Percentiles rank a stretch among this genome's conserved stretches.
These are phyloP conservation scores for Pandion haliaetus DNA, from an alignment of 2,113 vertebrate genomes.

Conservation along the genomic window DNA sequence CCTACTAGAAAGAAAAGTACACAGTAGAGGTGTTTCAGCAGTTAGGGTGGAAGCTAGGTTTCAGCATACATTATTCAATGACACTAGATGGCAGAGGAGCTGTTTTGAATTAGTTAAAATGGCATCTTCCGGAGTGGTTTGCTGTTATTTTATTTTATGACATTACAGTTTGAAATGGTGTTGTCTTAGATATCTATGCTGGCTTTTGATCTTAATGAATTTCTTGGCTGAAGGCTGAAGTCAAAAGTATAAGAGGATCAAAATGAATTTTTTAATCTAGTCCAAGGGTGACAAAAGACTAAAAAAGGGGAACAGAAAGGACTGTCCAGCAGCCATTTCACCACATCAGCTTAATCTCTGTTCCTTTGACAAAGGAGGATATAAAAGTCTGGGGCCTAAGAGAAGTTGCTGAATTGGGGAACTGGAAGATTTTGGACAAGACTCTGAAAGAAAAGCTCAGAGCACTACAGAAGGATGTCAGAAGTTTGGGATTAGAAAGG, in stretches of 20 bases:
- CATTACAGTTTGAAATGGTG: not conserved
- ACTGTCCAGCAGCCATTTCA: not conserved
- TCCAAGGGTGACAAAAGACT: not conserved
- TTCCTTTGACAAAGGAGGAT: not conserved
- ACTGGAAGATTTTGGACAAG: not conserved
- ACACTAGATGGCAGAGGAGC: conserved; percentile 60
- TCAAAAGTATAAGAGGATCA: not conserved
- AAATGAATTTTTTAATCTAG: not conserved
- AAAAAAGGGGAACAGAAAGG: not conserved
- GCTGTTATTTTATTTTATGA: not conserved
- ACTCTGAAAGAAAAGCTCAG: not conserved
- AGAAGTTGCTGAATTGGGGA: not conserved
- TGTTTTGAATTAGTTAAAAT: not conserved
- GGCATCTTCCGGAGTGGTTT: not conserved
- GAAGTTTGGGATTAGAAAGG: not conserved
- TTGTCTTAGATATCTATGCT: not conserved
- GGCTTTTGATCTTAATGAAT: not conserved
- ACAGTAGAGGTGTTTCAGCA: not conserved
- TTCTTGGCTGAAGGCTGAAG: not conserved
- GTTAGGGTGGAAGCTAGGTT: not conserved
- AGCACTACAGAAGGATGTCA: not conserved
- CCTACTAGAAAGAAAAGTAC: not conserved
- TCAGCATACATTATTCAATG: not conserved
- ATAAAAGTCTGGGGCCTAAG: not conserved
- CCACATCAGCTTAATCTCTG: not conserved